Percentiles rank a stretch among this genome's conserved stretches.
phyloP scores from a whole-genome alignment of 2,888 invertebrate species.

The Pheosia gnoma region DNA sequence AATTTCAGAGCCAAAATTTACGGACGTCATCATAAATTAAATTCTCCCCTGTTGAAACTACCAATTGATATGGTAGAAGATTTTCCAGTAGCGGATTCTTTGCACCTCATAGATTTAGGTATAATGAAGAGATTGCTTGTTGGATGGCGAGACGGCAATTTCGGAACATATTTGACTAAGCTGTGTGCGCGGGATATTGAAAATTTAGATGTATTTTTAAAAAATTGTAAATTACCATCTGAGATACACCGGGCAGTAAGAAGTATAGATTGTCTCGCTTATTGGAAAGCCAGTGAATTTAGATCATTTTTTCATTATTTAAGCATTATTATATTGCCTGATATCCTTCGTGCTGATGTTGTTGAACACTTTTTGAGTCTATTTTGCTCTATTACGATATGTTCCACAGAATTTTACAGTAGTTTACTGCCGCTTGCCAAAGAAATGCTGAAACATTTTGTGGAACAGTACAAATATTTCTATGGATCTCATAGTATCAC shows the following conservation, averaged over 20 bases:
- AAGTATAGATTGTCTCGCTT: conserved; percentile 17
- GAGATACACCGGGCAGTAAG: conserved; percentile 31
- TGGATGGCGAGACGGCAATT: too few relatives aligned
- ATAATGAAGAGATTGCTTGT: too few relatives aligned
- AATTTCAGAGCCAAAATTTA: too few relatives aligned
- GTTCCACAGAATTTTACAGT: conserved; percentile 20
- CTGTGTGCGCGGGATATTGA: too few relatives aligned
- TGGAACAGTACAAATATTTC: conserved; percentile 11
- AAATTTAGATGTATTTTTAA: too few relatives aligned
- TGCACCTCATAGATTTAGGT: too few relatives aligned
- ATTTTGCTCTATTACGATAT: conserved; percentile 33
- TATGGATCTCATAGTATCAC: conserved; percentile 10
- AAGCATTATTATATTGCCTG: conserved; percentile 11
- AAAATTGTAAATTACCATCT: conserved; percentile 18
- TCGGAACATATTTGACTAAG: too few relatives aligned
- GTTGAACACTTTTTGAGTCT: conserved; percentile 29
- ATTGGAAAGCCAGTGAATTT: conserved; percentile 37
- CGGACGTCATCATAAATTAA: too few relatives aligned
- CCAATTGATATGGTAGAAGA: too few relatives aligned
- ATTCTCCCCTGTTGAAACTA: too few relatives aligned
- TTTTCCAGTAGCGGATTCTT: too few relatives aligned
- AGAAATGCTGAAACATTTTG: conserved; percentile 21
- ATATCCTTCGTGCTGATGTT: conserved; percentile 11
- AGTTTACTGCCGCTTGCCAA: conserved; percentile 20
- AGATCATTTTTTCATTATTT: conserved; percentile 12